These are phyloP conservation scores for Penaeus japonicus DNA, from an alignment of 1,140 invertebrate species.

Conservation along the genomic window DNA sequence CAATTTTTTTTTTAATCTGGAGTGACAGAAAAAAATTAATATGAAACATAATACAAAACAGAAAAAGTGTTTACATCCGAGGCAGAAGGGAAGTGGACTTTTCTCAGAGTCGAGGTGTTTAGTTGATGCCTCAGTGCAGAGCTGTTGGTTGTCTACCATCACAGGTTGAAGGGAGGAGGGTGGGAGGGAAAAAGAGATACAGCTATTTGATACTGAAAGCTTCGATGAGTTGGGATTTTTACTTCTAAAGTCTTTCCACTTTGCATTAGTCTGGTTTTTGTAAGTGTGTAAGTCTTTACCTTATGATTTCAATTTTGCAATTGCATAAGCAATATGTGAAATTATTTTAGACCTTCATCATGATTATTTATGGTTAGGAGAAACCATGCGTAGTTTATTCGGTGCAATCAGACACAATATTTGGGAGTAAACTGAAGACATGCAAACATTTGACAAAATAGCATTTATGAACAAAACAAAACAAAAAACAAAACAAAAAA, in stretches of 20 bases:
- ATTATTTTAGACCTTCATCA: no score
- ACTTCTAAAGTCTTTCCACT: no score
- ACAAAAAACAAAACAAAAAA: no score
- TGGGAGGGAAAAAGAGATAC: not conserved
- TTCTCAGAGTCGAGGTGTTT: slow-evolving; percentile 29
- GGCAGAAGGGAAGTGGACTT: slow-evolving; percentile 33
- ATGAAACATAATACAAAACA: not conserved
- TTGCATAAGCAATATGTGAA: no score
- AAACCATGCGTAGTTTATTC: no score
- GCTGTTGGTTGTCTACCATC: slow-evolving; percentile 24
- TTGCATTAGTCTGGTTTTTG: no score
- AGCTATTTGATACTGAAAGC: not conserved
- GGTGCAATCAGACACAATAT: no score
- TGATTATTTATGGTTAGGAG: no score
- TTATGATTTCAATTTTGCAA: no score
- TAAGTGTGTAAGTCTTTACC: not conserved
- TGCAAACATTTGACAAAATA: no score
- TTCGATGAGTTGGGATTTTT: not conserved
- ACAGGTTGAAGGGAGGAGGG: not conserved
- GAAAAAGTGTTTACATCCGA: slow-evolving; percentile 36
- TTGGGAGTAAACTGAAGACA: no score
- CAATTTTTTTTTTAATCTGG: not conserved
- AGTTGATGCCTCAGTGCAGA: slow-evolving; percentile 27
- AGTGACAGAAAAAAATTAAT: not conserved
- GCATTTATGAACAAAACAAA: no score